These are phyloP conservation scores for Micromesistius poutassou DNA, from an alignment of 2,797 vertebrate genomes.

Conservation along the genomic window DNA sequence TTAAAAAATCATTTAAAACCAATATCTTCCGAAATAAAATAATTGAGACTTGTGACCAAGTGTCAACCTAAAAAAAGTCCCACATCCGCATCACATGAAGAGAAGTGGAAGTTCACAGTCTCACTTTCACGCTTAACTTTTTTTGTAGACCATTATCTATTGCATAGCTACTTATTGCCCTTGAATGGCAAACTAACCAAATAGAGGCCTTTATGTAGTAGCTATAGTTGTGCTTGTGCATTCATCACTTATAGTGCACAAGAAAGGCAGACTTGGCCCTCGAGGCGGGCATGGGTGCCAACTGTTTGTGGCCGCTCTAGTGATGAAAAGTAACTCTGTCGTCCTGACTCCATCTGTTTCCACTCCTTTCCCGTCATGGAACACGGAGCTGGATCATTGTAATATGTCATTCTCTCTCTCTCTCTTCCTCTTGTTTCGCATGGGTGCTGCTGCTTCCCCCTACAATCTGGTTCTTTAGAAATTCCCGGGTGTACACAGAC, in stretches of 20 bases:
- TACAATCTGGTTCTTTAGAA: not conserved
- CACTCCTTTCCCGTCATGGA: constrained; percentile 24
- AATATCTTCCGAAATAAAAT: no score
- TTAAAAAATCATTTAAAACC: no score
- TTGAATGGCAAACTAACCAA: no score
- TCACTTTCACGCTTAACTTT: not conserved
- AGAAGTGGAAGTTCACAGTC: not conserved
- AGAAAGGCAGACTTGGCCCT: not conserved
- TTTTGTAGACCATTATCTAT: no score
- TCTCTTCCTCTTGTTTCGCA: not conserved
- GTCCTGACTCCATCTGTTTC: not conserved
- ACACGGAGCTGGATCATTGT: constrained; percentile 12
- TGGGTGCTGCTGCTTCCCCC: not conserved
- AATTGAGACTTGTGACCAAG: no score
- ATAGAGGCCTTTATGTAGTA: no score
- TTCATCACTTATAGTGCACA: no score
- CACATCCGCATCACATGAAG: not conserved
- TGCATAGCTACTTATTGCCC: no score
- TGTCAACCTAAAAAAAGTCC: no score
- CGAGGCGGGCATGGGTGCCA: not conserved
- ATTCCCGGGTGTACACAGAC: not conserved
- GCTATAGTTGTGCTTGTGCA: no score
- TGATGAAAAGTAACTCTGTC: not conserved
- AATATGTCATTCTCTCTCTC: constrained; percentile 16
- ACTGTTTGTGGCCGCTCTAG: not conserved